phyloP scores from a whole-genome alignment of 2,888 invertebrate genomes.

The Coecobrya sp. region DNA sequence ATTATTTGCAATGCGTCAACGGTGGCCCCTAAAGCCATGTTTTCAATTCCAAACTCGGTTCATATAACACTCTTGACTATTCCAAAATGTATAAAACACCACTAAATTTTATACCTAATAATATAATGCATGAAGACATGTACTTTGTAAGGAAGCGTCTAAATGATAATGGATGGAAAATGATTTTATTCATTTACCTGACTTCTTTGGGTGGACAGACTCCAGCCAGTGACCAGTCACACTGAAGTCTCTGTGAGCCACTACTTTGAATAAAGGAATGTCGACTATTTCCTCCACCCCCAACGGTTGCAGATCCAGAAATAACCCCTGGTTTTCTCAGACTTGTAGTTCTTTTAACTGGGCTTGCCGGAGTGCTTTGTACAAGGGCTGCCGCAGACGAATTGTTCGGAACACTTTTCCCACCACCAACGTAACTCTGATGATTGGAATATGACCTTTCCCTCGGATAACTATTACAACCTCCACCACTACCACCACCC shows the following conservation, averaged over 20 bases:
- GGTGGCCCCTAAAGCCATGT: no score
- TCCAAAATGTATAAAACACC: no score
- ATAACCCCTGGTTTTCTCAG: constrained; percentile 75
- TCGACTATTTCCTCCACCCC: constrained; percentile 59
- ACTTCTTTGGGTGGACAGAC: constrained; percentile 84
- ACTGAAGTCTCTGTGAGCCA: constrained; percentile 74
- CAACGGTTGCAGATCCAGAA: constrained; percentile 45
- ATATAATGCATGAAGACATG: no score
- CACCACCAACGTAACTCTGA: constrained; percentile 51
- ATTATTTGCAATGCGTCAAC: no score
- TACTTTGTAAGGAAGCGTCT: no score
- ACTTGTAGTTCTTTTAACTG: constrained; percentile 79
- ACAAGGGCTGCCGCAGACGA: constrained; percentile 46
- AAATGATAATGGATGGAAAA: background rate
- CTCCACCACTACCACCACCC: constrained; percentile 58
- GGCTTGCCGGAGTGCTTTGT: constrained; percentile 81
- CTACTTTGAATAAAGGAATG: constrained; percentile 68
- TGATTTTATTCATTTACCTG: constrained; percentile 17
- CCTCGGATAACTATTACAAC: constrained; percentile 74
- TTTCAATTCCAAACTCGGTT: no score
- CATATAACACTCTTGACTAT: no score
- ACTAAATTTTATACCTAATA: no score
- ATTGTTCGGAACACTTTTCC: constrained; percentile 49
- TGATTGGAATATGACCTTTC: constrained; percentile 67
- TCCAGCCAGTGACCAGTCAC: constrained; percentile 86